Percentiles rank a stretch among this genome's conserved stretches.
Conservation (phyloP, 1,140 invertebrate genomes). For the Globodera ellingtonae region DNA sequence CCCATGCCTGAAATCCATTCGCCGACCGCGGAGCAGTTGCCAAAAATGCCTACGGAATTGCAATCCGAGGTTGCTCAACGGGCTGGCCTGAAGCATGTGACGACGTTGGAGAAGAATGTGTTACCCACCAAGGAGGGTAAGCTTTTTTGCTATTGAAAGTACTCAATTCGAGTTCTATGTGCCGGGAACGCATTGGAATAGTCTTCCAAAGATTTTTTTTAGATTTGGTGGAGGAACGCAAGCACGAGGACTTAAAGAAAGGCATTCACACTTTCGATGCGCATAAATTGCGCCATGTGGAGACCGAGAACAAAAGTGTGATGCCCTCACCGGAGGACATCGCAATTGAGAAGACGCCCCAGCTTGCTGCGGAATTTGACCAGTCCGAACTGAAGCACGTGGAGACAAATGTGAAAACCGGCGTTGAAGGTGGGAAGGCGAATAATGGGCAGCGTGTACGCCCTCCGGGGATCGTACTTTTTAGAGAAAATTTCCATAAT, state of each 20-base stretch:
- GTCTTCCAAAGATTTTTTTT: constrained; percentile 2
- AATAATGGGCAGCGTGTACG: background rate
- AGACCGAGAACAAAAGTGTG: constrained; percentile 35
- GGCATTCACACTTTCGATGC: constrained; percentile 38
- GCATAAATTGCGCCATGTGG: constrained; percentile 37
- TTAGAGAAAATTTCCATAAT: too few relatives aligned
- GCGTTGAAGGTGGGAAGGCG: constrained; percentile 29
- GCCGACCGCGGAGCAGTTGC: constrained; percentile 35
- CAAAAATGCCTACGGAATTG: constrained; percentile 38
- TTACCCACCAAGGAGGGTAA: constrained; percentile 43
- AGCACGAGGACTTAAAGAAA: constrained; percentile 40
- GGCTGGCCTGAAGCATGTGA: constrained; percentile 36
- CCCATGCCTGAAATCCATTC: constrained; percentile 22
- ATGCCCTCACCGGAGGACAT: constrained; percentile 37
- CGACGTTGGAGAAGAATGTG: constrained; percentile 40
- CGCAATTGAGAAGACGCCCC: constrained; percentile 38
- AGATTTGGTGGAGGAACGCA: constrained; percentile 39
- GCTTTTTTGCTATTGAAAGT: background rate
- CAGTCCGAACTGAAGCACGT: constrained; percentile 36
- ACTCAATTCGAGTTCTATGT: background rate
- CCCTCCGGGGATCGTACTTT: too few relatives aligned
- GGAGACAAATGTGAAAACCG: constrained; percentile 38
- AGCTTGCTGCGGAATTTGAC: constrained; percentile 42
- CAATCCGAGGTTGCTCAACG: constrained; percentile 34
- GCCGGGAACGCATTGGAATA: background rate